These are phyloP conservation scores for Atherinomorus stipes DNA, from an alignment of 2,113 vertebrate genomes.

Conservation along the genomic window DNA sequence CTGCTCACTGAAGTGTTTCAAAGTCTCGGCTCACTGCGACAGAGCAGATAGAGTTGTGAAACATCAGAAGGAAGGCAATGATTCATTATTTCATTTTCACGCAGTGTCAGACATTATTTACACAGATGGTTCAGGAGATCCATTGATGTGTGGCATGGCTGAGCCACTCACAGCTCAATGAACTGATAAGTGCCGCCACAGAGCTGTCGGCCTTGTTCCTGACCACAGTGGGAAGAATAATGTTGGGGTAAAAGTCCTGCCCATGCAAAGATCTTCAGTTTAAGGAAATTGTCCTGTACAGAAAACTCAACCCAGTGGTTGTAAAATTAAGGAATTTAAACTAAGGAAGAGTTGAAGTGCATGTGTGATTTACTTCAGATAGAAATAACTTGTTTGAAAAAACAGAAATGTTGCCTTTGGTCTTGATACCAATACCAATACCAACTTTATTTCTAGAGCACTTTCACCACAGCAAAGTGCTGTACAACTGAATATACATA, in stretches of 20 bases:
- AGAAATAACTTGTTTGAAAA: neutral
- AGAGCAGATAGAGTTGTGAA: constrained; percentile 39
- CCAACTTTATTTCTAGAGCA: too few species aligned
- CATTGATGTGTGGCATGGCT: constrained; percentile 45
- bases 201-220: constrained; percentile 23
- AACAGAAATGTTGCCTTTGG: too few species aligned
- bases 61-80: constrained; percentile 42
- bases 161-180: constrained; percentile 48
- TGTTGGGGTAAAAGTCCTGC: neutral
- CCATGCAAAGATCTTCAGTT: neutral
- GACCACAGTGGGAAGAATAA: constrained; percentile 11
- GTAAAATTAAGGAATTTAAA: neutral
- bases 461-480: too few species aligned
- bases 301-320: neutral
- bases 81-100: constrained; percentile 62
- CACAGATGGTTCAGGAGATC: constrained; percentile 57
- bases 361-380: neutral
- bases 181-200: constrained; percentile 32
- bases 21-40: constrained; percentile 1
- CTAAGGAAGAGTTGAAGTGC: neutral
- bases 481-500: too few species aligned
- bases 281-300: neutral
- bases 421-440: too few species aligned
- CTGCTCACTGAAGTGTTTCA: constrained; percentile 30
- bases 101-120: constrained; percentile 46